phyloP scores from a whole-genome alignment of 2,113 vertebrate genomes.

The Catharus bicknelli region DNA sequence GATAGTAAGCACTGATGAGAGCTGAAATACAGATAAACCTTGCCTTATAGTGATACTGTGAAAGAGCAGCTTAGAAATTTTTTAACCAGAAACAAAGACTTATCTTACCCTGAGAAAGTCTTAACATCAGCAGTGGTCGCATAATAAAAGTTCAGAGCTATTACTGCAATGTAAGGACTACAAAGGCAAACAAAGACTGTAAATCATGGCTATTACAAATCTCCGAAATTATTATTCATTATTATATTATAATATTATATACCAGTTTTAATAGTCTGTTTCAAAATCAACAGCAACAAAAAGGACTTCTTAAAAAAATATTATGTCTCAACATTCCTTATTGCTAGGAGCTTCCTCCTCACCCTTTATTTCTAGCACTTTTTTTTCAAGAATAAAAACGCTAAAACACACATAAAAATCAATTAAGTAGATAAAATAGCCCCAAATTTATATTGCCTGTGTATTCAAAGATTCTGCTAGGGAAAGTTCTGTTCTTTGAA shows the following conservation, averaged over 20 bases:
- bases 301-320: background rate
- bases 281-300: background rate
- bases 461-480: background rate
- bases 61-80: background rate
- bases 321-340: background rate
- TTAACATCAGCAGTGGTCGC: background rate
- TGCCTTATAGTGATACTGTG: background rate
- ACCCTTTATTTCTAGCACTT: background rate
- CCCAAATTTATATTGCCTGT: background rate
- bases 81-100: background rate
- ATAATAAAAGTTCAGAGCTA: background rate
- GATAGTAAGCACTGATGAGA: background rate
- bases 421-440: background rate
- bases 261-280: background rate
- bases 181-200: background rate
- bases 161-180: background rate
- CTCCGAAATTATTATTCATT: background rate
- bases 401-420: background rate
- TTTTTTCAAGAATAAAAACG: background rate
- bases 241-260: background rate
- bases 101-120: background rate
- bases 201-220: background rate
- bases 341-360: background rate
- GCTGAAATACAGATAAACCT: background rate
- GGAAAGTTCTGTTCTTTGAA: background rate